Base-by-base conservation (phyloP, 2,797 vertebrate species). In the Megaceryle alcyon region DNA sequence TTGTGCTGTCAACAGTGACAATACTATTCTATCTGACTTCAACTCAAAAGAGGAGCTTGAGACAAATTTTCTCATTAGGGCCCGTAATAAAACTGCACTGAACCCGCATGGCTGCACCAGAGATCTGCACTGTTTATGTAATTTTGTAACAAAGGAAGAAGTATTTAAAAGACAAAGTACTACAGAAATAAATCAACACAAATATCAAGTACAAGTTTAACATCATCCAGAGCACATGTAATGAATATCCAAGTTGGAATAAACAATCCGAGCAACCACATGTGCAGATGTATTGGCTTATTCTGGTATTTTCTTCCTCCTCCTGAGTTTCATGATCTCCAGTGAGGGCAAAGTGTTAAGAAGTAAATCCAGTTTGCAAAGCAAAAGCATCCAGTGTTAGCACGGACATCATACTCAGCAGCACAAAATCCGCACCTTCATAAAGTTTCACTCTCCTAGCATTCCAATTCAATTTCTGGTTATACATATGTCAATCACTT, bases 321-420 rank as follows among this genome's bases (percentile, higher is more conserved):
- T 95, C 84, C 86, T 65, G 77, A 96, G 90, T 60, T 95, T 72
- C 44, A 33, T 6, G 25, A 76, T 86, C 88, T 95, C 85, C 76
- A 84, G 80, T 3, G 4, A 96, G 82, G 85, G 88, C 3, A 6
- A 96, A 94, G 75, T 12, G 43, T 90, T 73, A 85, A 85, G 80
- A 79, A 94, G 86, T 54, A 95, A 92, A 81, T 93, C 92, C 96
- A 94, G 86, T 96, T 95, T 88, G 95, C 82, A 93, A 97, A 97
- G 92, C 93, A 88, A 92, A 95, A 97, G 90, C 95, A 96, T 97
- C 97, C 96, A 97, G 97, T 97, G 97, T 97, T 87, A 93, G 93
- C 93, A 94, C 2, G 63, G 95, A 96, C 92, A 68, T 92, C 72
- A 59, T 4, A 94, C 90, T 70, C 92, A 95, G 96, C 94, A 94